Base-by-base conservation (phyloP, 2,888 invertebrate genomes). In the Drosophila cognata region DNA sequence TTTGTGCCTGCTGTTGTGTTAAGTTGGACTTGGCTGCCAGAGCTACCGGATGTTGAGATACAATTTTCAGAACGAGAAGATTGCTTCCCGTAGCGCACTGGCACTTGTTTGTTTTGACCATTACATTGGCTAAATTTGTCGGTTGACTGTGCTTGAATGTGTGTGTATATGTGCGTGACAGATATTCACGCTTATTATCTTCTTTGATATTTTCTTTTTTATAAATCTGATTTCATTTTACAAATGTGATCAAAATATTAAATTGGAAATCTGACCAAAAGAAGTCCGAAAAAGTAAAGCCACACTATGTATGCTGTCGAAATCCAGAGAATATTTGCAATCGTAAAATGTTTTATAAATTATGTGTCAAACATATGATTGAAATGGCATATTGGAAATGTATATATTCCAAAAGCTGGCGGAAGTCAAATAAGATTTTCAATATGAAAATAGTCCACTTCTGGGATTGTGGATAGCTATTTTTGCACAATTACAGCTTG, bases 1-100 rank as follows among this genome's bases (percentile, higher is more conserved):
- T 33, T 48, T 21, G 16, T 61, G 48, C 53, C 61, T 51, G 59
- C 25, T 48, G 57, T 52, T 64, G 57, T 52, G 53, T 52, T 63
- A 18, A 64, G 59, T 36, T 56, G 59, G 46, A n/a, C 65, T 67
- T 75, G 52, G 68, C 66, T 71, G 72, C 69, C 77, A 74, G 66
- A 68, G 71, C 78, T 79, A 75, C 77, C 79, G 77, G 79, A 79
- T 75, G 71, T 51, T 59, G 61, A 85, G 85, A 86, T 86, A 86
- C 78, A 82, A 85, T 80, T 77, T 83, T 62, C 62, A 75, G 83
- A 86, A 83, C 87, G 83, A 87, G 82, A 85, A 84, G 80, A 75
- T 75, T 73, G 79, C 82, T 87, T 86, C 82, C 88, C 76, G 78
- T 71, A 59, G 75, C 70, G 74, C 41, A 25, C 75, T 73, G 62